These are phyloP conservation scores for Trypoxylon attenuatum DNA, from an alignment of 2,888 invertebrate species.

Conservation along the genomic window DNA sequence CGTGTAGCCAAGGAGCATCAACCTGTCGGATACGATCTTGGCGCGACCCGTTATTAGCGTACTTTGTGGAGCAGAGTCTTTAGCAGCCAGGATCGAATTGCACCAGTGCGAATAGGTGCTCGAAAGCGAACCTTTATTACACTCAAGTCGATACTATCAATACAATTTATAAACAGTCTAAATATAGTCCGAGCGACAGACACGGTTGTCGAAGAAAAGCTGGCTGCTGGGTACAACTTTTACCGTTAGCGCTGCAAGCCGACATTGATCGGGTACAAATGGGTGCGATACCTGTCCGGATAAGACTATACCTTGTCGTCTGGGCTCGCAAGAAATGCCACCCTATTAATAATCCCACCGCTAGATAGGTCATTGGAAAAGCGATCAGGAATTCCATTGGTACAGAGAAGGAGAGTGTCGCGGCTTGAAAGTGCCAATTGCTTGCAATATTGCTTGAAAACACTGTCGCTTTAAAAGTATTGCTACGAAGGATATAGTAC, in stretches of 20 bases:
- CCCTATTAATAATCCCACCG: background rate
- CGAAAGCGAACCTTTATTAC: slow-evolving; percentile 40
- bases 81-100: slow-evolving; percentile 1
- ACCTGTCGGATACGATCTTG: slow-evolving; percentile 14
- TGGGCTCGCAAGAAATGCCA: background rate
- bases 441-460: too few species aligned
- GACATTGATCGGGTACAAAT: background rate
- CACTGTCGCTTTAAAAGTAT: too few species aligned
- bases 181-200: slow-evolving; percentile 13
- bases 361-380: background rate
- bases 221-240: slow-evolving; percentile 9
- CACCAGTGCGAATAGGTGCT: slow-evolving; percentile 27
- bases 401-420: too few species aligned
- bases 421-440: too few species aligned
- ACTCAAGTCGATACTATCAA: slow-evolving; percentile 33
- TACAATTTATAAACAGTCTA: slow-evolving; percentile 38
- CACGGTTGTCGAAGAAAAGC: background rate
- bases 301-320: too few species aligned
- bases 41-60: slow-evolving; percentile 24
- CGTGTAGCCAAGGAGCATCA: background rate
- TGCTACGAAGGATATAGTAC: too few species aligned
- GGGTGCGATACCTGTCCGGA: background rate
- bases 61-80: slow-evolving; percentile 12
- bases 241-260: slow-evolving; percentile 23
- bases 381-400: too few species aligned